A percentile compares a stretch with the other conserved stretches of the same genome.
phyloP scores from a whole-genome alignment of 2,797 vertebrate species.

The Chelidonichthys spinosus region DNA sequence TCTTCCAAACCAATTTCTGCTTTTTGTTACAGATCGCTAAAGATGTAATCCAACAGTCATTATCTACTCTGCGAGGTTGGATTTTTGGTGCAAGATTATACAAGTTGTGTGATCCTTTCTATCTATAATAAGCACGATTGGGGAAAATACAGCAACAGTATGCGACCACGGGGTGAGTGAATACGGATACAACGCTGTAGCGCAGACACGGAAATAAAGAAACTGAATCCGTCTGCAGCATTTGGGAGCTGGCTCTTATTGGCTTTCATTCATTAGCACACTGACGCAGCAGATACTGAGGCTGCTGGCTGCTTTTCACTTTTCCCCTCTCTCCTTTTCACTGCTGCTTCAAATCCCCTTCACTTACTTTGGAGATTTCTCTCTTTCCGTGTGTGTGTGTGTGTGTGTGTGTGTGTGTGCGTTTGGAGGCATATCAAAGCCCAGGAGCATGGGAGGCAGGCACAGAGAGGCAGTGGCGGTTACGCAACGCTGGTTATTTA shows the following conservation, averaged over 20 bases:
- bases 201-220: constrained; percentile 24
- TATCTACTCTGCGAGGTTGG: not conserved
- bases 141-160: not conserved
- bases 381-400: constrained; percentile 40
- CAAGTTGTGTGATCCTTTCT: constrained; percentile 13
- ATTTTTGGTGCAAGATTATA: constrained; percentile 28
- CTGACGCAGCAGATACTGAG: constrained; percentile 70
- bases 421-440: constrained; percentile 79
- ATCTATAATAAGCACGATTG: constrained; percentile 14
- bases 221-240: constrained; percentile 42
- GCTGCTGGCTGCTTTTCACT: constrained; percentile 65
- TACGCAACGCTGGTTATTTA: constrained; percentile 85
- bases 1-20: constrained; percentile 6
- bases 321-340: constrained; percentile 42
- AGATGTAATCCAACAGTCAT: constrained; percentile 21
- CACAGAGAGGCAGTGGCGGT: constrained; percentile 70
- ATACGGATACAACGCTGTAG: constrained; percentile 19
- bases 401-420: constrained; percentile 39
- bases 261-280: constrained; percentile 65
- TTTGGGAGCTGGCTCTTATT: constrained; percentile 49
- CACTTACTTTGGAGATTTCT: constrained; percentile 67
- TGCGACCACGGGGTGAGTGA: constrained; percentile 24
- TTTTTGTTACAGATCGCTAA: constrained; percentile 20
- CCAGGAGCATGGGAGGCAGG: constrained; percentile 70
- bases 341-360: constrained; percentile 68